These are phyloP conservation scores for Bursaphelenchus mucronatus DNA, from an alignment of 1,140 invertebrate species.

Conservation along the genomic window DNA sequence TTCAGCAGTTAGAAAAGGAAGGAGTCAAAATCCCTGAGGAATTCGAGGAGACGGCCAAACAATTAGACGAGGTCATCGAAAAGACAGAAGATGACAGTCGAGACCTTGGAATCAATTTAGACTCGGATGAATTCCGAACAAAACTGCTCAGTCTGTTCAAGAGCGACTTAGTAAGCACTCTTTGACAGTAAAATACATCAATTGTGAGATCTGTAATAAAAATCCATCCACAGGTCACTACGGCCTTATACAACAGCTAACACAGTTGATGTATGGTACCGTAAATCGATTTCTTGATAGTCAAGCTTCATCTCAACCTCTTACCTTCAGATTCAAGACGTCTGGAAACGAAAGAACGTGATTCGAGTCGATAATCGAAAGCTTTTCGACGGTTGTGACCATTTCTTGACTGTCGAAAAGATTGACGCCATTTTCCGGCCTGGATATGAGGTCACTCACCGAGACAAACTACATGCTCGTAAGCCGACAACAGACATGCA, in stretches of 20 bases:
- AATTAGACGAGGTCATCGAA: constrained; percentile 33
- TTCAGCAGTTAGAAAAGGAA: constrained; percentile 35
- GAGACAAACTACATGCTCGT: constrained; percentile 38
- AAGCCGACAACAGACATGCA: constrained; percentile 46
- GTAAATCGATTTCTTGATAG: too few relatives aligned
- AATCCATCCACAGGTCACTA: background rate
- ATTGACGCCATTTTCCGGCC: constrained; percentile 35
- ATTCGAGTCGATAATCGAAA: constrained; percentile 38
- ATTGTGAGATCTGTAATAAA: constrained; percentile 17
- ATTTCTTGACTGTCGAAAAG: constrained; percentile 36
- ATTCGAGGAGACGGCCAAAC: constrained; percentile 20
- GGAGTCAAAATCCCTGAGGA: constrained; percentile 8
- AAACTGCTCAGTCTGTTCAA: constrained; percentile 36
- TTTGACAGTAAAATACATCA: constrained; percentile 15
- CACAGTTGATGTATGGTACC: too few relatives aligned
- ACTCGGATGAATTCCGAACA: constrained; percentile 9
- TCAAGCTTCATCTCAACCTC: too few relatives aligned
- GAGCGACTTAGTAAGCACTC: constrained; percentile 33
- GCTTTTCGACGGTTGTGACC: constrained; percentile 41
- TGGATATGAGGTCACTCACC: constrained; percentile 27
- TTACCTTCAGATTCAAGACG: constrained; percentile 29
- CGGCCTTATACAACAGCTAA: too few relatives aligned
- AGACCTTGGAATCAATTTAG: constrained; percentile 24
- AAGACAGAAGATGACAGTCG: constrained; percentile 20
- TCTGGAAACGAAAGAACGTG: constrained; percentile 34